Percentiles rank a stretch among this genome's conserved stretches.
Evolutionary conservation across 2,888 invertebrate genomes (phyloP).

Genomic region (Cybosia mesomella): DNA sequence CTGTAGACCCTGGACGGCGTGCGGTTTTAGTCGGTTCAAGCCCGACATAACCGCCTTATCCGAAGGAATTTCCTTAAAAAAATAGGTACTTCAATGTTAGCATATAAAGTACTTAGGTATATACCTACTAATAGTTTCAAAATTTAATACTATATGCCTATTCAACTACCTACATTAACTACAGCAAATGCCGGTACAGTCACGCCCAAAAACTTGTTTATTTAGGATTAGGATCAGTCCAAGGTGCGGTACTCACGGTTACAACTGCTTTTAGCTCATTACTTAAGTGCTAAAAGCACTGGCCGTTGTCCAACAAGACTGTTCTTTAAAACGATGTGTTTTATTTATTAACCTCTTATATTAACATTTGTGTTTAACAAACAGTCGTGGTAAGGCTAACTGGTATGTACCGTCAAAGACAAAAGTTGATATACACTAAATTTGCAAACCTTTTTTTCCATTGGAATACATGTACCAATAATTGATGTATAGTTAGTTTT

Average conservation of each 20-base stretch:
- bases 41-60: too few species aligned
- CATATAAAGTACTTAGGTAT: too few species aligned
- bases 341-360: constrained; percentile 57
- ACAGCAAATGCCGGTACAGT: constrained; percentile 39
- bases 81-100: too few species aligned
- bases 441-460: too few species aligned
- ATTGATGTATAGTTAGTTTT: too few species aligned
- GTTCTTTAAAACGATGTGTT: constrained; percentile 44
- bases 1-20: too few species aligned
- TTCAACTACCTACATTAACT: neutral
- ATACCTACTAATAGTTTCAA: too few species aligned
- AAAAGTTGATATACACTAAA: too few species aligned
- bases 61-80: too few species aligned
- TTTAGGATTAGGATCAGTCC: constrained; percentile 37
- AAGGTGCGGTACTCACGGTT: constrained; percentile 52
- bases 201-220: constrained; percentile 31
- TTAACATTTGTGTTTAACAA: constrained; percentile 71
- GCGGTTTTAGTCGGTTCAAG: too few species aligned
- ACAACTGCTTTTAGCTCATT: constrained; percentile 52
- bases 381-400: constrained; percentile 64
- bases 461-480: too few species aligned
- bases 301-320: constrained; percentile 52
- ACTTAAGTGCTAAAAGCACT: constrained; percentile 72
- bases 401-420: too few species aligned
- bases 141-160: neutral